Evolutionary conservation across 2,888 invertebrate species (phyloP).

Genomic region (Xiphydria camelus): DNA sequence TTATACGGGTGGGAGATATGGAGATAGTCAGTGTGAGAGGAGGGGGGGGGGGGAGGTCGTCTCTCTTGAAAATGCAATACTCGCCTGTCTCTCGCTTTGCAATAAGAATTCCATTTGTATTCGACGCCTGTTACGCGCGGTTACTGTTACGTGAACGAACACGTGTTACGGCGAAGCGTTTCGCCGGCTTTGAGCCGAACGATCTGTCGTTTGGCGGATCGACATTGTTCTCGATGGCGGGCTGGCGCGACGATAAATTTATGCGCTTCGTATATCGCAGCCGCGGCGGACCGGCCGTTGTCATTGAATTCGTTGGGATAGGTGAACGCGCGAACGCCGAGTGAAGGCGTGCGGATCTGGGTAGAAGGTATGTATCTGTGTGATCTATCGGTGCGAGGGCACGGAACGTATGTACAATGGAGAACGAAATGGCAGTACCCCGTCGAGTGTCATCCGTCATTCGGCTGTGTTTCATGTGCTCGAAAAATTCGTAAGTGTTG

Average conservation of each 20-base stretch:
- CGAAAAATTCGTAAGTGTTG: too few relatives aligned
- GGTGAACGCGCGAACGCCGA: too few relatives aligned
- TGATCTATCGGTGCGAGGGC: too few relatives aligned
- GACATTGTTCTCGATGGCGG: neutral
- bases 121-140: neutral
- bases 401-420: too few relatives aligned
- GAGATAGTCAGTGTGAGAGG: too few relatives aligned
- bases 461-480: too few relatives aligned
- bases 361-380: too few relatives aligned
- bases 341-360: too few relatives aligned
- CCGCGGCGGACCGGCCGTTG: neutral
- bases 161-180: neutral
- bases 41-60: too few relatives aligned
- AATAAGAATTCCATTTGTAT: neutral
- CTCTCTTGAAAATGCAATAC: neutral
- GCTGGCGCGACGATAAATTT: neutral
- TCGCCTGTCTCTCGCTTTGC: neutral
- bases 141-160: conserved; percentile 1
- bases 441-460: too few relatives aligned
- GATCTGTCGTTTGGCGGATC: neutral
- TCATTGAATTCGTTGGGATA: neutral
- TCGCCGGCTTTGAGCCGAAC: neutral
- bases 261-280: neutral
- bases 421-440: too few relatives aligned
- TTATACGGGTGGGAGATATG: neutral